phyloP scores from a whole-genome alignment of 2,888 invertebrate species.

The Rutpela maculata region DNA sequence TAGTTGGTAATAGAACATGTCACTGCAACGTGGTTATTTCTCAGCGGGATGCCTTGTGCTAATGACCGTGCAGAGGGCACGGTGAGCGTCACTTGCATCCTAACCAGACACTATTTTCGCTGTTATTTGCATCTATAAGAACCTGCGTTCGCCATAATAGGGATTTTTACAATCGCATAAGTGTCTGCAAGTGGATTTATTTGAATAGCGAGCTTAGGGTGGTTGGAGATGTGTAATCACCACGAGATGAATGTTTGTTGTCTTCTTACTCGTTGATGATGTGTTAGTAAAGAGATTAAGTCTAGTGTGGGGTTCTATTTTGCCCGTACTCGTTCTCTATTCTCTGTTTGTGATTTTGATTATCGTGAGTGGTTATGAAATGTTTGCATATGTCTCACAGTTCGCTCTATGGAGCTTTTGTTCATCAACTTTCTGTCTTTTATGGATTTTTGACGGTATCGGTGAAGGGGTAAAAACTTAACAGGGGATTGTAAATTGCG shows the following conservation, averaged over 20 bases:
- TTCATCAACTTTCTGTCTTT: constrained; percentile 32
- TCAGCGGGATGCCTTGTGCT: constrained; percentile 64
- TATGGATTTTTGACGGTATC: constrained; percentile 9
- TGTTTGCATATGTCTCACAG: constrained; percentile 38
- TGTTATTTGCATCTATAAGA: constrained; percentile 69
- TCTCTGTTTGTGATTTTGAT: constrained; percentile 65
- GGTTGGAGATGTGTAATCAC: constrained; percentile 65
- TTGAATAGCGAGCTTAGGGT: constrained; percentile 66
- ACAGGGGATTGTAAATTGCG: not conserved
- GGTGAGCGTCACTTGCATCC: constrained; percentile 66
- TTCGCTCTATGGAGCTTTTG: constrained; percentile 18
- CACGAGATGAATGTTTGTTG: constrained; percentile 68
- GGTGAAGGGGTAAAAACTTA: not conserved
- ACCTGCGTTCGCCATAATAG: constrained; percentile 67
- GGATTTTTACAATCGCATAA: constrained; percentile 68
- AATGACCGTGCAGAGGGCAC: constrained; percentile 66
- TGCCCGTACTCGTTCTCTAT: constrained; percentile 49
- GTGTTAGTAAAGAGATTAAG: constrained; percentile 68
- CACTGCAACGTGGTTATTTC: constrained; percentile 62
- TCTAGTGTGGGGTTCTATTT: constrained; percentile 61
- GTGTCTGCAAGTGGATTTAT: constrained; percentile 71
- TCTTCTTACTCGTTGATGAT: constrained; percentile 70
- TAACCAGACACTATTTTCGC: constrained; percentile 64
- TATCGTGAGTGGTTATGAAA: constrained; percentile 63
- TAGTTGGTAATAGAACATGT: constrained; percentile 55